Evolutionary conservation across 1,140 invertebrate genomes (phyloP), one percentile per base, ranked within the genome.

Genomic region (Telenomus remus): DNA sequence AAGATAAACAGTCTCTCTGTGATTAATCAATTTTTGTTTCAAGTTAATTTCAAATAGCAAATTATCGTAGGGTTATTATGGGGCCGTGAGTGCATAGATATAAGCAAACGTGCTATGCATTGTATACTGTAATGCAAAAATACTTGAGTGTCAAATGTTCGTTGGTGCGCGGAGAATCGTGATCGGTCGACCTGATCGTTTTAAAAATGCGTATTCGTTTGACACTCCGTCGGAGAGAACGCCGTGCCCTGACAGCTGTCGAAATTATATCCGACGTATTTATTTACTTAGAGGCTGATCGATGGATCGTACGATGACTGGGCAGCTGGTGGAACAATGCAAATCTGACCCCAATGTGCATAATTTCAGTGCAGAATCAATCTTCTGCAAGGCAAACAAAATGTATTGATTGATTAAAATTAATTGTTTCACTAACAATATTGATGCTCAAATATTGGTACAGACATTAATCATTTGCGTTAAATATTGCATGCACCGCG

Each of bases 211-310:
- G 39, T 74, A n/a, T 65, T 64, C 49, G 49, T 53, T 61, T 72
- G 75, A 72, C 54, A 69, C 15, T 64, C 19, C 13, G 54, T 50
- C 19, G 64, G 48, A 64, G 42, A 56, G 53, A 19, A 57, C 47
- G 35, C 48, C 48, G 15, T 50, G 39, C 35, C 12, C 39, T 65
- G 75, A 69, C 75, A 73, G 59, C 75, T 77, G 75, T 77, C 75
- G 63, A 72, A 77, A 72, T 72, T 69, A 64, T 72, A 54, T 33
- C 35, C 34, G 42, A 60, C 50, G 37, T 61, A 78, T 73, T 63
- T 72, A 68, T 72, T 57, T 64, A 50, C 51, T 59, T 51, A 49
- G 42, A 49, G 56, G 7, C 43, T 65, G 66, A 76, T 71, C 50
- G 55, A 76, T 68, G 63, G 50, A 66, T 71, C 19, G 39, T 5